Base-by-base conservation (phyloP, 2,888 invertebrate species). In the Sarcophaga variegata region DNA sequence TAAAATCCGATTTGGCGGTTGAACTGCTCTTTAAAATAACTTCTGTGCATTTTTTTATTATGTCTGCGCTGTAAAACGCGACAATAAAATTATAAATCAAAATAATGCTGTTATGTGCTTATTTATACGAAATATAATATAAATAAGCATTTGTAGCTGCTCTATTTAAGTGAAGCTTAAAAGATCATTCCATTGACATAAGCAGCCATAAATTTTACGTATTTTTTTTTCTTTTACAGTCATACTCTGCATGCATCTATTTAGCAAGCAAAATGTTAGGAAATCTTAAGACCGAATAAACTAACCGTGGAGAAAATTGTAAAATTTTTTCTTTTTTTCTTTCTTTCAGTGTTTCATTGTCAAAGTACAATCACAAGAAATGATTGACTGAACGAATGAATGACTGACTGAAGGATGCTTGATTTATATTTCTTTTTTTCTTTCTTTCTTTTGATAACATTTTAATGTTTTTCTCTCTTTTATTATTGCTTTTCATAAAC, bases 401-500 rank as follows among this genome's bases (percentile, higher is more conserved):
- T n/a, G 14, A 49, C n/a, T 37, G 20, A 62, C 10, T 62, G 59
- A n/a, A 20, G 63, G 62, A 47, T 69, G 66, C 45, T 62, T 62
- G 45, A 70, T 25, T 63, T 59, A 59, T 59, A 17, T n/a, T 59
- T n/a, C 5, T 59, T 5, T 6, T 66, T 49, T 62, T 27, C 2
- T 54, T 64, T 37, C 22, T 8, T 69, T 37, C 49, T 70, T 75
- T 37, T 80, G 63, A 75, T 83, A 63, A 74, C 25, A 54, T 54
- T 37, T 37, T 37, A 37, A 17, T 54, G 17, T 5, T 54, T 67
- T 76, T 72, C 37, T 69, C 45, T 63, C 69, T 47, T 4, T 64
- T 81, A 81, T 78, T 85, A 81, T 78, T 63, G 60, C 37, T 75
- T 85, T 78, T 81, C 78, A 78, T 81, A 81, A 81, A 85, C 81